These are phyloP conservation scores for Scortum barcoo DNA, from an alignment of 2,113 vertebrate genomes.

Conservation along the genomic window DNA sequence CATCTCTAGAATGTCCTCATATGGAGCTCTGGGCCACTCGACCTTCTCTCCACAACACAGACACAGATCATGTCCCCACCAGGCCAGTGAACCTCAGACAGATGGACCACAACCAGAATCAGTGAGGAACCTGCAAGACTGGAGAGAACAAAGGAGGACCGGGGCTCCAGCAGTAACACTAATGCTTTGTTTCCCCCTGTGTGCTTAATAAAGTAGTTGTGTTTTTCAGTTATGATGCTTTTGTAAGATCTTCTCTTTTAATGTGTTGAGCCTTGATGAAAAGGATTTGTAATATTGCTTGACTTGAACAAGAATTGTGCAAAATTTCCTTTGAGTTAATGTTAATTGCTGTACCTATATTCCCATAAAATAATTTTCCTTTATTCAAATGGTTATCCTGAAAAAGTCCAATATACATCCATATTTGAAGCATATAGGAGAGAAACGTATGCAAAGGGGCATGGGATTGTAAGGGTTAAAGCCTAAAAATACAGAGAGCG, in stretches of 20 bases:
- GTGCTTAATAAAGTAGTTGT: background rate
- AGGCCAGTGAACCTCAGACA: no score
- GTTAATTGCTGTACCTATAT: background rate
- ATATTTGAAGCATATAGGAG: background rate
- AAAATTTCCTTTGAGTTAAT: background rate
- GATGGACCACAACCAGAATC: no score
- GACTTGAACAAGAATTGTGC: background rate
- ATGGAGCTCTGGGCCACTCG: no score
- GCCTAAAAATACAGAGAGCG: constrained; percentile 19
- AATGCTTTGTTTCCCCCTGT: background rate
- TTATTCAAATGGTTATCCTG: background rate
- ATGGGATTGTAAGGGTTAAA: background rate
- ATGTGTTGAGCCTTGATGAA: background rate
- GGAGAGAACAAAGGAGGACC: no score
- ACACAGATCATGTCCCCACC: no score
- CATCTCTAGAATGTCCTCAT: no score
- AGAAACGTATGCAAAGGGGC: background rate
- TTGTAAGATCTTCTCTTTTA: background rate
- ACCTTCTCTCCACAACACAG: no score
- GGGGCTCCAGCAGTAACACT: no score
- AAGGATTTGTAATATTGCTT: background rate
- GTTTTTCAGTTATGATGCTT: background rate
- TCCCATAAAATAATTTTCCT: background rate
- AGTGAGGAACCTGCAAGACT: no score
- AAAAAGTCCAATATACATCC: background rate